These are phyloP conservation scores for Adelphocoris suturalis DNA, from an alignment of 2,888 invertebrate genomes.

Conservation along the genomic window DNA sequence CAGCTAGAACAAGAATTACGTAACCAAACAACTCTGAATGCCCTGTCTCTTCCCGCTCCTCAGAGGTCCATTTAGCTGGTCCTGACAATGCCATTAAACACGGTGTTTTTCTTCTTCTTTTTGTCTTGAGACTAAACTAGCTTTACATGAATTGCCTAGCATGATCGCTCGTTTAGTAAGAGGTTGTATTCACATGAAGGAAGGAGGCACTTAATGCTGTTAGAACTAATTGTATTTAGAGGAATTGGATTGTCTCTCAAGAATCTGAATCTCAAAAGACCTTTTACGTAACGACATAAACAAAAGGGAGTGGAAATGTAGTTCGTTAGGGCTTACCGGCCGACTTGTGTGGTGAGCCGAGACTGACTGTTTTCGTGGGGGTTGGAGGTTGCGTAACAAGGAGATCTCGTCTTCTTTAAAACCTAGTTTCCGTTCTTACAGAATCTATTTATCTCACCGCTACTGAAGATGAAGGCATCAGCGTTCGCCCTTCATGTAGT, in stretches of 20 bases:
- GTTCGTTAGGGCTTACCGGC: neutral
- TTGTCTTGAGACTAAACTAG: neutral
- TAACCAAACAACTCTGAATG: neutral
- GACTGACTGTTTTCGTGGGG: too few species aligned
- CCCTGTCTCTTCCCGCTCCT: neutral
- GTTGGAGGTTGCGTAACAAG: too few species aligned
- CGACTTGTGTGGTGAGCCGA: neutral
- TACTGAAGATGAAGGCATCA: too few species aligned
- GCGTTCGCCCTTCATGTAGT: too few species aligned
- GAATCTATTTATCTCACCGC: too few species aligned
- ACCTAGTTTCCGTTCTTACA: too few species aligned
- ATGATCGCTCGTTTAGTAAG: constrained; percentile 27
- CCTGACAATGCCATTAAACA: neutral
- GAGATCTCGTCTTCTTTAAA: too few species aligned
- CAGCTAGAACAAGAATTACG: neutral
- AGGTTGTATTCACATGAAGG: constrained; percentile 44
- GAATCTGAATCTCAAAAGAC: constrained; percentile 61
- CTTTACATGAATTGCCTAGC: constrained; percentile 23
- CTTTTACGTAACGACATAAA: constrained; percentile 51
- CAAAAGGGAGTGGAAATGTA: constrained; percentile 30
- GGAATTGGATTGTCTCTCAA: constrained; percentile 54
- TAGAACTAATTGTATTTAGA: constrained; percentile 62
- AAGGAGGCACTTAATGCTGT: constrained; percentile 50
- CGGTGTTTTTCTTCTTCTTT: neutral
- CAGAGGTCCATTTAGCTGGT: neutral